A percentile compares a stretch with the other conserved stretches of the same genome.
Conservation (phyloP, 2,888 invertebrate species). For the Eupithecia inturbata region DNA sequence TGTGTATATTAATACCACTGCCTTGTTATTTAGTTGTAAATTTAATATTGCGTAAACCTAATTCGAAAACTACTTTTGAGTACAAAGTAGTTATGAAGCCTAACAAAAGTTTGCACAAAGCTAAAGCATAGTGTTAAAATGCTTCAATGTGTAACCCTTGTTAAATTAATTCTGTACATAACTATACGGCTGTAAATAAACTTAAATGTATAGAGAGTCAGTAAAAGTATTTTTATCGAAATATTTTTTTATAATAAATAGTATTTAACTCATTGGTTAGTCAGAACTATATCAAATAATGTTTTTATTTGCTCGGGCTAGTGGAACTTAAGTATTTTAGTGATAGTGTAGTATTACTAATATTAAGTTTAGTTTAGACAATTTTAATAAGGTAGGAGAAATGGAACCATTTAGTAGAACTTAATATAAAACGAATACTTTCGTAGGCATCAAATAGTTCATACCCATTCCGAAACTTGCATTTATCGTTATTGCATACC, state of each 20-base stretch:
- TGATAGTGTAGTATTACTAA: conserved; percentile 40
- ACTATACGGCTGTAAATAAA: conserved; percentile 64
- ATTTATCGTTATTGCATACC: conserved; percentile 46
- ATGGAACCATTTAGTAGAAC: conserved; percentile 68
- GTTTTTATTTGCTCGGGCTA: conserved; percentile 34
- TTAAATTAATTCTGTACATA: conserved; percentile 63
- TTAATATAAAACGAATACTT: conserved; percentile 17
- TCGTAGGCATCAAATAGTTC: neutral
- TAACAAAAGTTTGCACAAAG: conserved; percentile 53
- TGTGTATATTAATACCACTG: conserved; percentile 55
- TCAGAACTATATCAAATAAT: conserved; percentile 27
- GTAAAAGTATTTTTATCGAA: conserved; percentile 74
- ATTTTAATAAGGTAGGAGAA: conserved; percentile 47
- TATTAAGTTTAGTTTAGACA: conserved; percentile 28
- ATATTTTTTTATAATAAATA: conserved; percentile 72
- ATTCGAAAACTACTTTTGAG: conserved; percentile 31
- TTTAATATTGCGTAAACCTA: conserved; percentile 36
- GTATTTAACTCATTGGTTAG: conserved; percentile 31
- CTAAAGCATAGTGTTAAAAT: conserved; percentile 41
- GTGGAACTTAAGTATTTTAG: conserved; percentile 35
- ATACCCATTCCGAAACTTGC: conserved; percentile 43
- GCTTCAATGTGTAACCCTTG: conserved; percentile 37
- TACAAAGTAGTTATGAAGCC: conserved; percentile 27
- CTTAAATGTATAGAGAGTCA: conserved; percentile 64
- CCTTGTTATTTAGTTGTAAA: conserved; percentile 53